A percentile compares a stretch with the other conserved stretches of the same genome.
These are phyloP conservation scores for Drosophila flavopinicola DNA, from an alignment of 2,888 invertebrate genomes.

Conservation along the genomic window DNA sequence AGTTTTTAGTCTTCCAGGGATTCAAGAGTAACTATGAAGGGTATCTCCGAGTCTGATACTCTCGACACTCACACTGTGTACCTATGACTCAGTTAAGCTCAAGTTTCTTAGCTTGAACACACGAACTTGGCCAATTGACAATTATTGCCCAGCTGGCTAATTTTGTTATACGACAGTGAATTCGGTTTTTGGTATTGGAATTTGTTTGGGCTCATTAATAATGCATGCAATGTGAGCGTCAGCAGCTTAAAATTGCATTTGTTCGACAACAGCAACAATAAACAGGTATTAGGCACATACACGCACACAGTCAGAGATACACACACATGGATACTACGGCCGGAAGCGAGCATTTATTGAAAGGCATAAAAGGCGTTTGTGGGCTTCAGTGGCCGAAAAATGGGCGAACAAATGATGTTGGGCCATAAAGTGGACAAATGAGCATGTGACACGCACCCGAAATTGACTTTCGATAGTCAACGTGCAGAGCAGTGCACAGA, in stretches of 20 bases:
- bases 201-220: constrained; percentile 45
- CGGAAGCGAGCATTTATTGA: constrained; percentile 75
- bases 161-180: background rate
- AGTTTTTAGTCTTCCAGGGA: too few species aligned
- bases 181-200: constrained; percentile 16
- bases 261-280: constrained; percentile 50
- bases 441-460: constrained; percentile 76
- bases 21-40: too few species aligned
- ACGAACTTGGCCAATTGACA: background rate
- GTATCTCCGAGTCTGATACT: too few species aligned
- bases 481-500: constrained; percentile 11
- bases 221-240: constrained; percentile 48
- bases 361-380: constrained; percentile 67
- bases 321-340: constrained; percentile 2
- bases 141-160: constrained; percentile 5
- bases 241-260: constrained; percentile 56
- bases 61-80: too few species aligned
- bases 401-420: constrained; percentile 68
- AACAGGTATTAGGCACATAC: constrained; percentile 68
- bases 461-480: constrained; percentile 78
- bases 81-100: background rate
- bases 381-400: constrained; percentile 16
- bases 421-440: constrained; percentile 76
- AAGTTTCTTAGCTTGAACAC: background rate
- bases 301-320: background rate